Base-by-base conservation (phyloP, 2,797 vertebrate genomes). In the Eulemur rubriventer region DNA sequence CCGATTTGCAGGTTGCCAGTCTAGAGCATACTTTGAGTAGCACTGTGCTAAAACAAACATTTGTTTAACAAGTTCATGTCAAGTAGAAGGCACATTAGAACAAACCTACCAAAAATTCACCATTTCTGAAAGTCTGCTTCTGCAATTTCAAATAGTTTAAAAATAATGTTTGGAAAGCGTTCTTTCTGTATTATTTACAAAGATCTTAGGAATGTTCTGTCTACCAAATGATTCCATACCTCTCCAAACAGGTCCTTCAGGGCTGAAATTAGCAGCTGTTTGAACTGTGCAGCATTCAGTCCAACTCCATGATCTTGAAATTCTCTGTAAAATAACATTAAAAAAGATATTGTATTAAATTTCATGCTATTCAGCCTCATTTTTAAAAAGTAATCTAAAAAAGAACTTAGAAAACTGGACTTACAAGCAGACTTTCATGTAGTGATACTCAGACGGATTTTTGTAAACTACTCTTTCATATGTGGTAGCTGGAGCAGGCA, bases 221-320 rank as follows among this genome's bases (percentile, higher is more conserved):
- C 18, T 61, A 86, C 9, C 55, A 43, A 63, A 41, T 35, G 33
- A 81, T 24, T 81, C 48, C 91, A 76, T 98, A 99, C 99, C 99
- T 99, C 99, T 97, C 99, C 99, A 69, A 99, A 99, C 75, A 99
- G 98, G 72, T 98, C 99, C 97, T 98, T 99, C 85, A 99, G 98
- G 43, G 99, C 99, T 1, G 98, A 98, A 97, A 99, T 94, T 96
- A 99, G 99, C 41, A 99, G 98, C n/a, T 99, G 99, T 97, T 99
- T 99, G 95, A 99, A 99, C 46, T 99, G 98, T 2, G 98, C 98
- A 2, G 97, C 99, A 85, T 87, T 99, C 26, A 99, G 93, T 78
- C 93, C 98, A 95, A 97, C 93, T 0, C 94, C 98, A 17, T 96
- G 97, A 79, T 99, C 98, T 43, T 99, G 98, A 97, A 99, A 98